phyloP scores from a whole-genome alignment of 2,797 vertebrate species.

The Epinephelus awoara region DNA sequence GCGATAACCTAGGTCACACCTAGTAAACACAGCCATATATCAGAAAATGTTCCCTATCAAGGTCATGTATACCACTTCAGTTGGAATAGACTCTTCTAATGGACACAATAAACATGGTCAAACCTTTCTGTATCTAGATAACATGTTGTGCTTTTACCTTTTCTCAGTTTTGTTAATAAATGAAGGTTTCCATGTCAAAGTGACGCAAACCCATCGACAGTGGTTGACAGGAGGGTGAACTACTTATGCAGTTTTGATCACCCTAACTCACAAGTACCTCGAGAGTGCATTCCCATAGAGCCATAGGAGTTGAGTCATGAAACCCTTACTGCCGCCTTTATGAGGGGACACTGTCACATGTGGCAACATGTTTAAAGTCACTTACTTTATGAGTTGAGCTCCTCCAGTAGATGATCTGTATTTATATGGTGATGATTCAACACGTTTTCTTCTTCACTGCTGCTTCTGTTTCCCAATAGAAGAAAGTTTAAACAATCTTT shows the following conservation, averaged over 20 bases:
- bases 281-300: neutral
- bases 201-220: neutral
- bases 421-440: neutral
- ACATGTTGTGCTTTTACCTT: neutral
- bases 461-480: neutral
- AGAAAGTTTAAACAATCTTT: neutral
- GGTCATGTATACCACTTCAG: neutral
- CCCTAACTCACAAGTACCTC: neutral
- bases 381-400: slow-evolving; percentile 43
- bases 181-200: neutral
- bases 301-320: neutral
- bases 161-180: neutral
- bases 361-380: slow-evolving; percentile 14
- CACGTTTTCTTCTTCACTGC: neutral
- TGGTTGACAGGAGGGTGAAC: neutral
- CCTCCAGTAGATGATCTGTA: neutral
- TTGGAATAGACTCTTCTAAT: neutral
- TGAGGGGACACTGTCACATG: neutral
- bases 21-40: neutral
- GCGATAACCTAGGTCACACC: too few relatives aligned
- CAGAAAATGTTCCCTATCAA: neutral
- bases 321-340: neutral
- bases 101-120: neutral
- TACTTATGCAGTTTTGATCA: neutral
- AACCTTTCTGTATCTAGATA: neutral